These are phyloP conservation scores for Heliconius eleuchia DNA, from an alignment of 1,140 invertebrate genomes.

Conservation along the genomic window DNA sequence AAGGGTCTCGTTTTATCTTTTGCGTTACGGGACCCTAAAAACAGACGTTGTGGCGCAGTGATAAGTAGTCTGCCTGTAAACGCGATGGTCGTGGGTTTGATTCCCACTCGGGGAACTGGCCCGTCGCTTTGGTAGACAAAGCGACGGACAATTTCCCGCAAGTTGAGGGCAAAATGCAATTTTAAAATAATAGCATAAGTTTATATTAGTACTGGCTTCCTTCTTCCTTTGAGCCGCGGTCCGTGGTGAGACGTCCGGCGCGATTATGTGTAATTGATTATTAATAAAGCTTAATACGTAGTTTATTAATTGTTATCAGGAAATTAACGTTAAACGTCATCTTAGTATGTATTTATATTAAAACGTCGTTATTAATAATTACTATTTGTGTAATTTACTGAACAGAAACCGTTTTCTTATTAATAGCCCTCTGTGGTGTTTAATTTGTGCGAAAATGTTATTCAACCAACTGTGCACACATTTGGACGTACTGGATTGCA, in stretches of 20 bases:
- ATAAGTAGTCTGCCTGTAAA: too few relatives aligned
- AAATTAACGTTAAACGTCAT: neutral
- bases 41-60: too few relatives aligned
- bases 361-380: neutral
- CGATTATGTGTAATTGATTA: neutral
- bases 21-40: too few relatives aligned
- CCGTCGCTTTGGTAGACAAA: too few relatives aligned
- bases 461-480: neutral
- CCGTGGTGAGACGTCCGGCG: neutral
- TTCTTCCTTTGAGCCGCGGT: neutral
- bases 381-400: slow-evolving; percentile 1
- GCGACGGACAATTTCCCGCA: too few relatives aligned
- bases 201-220: neutral
- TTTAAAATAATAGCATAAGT: neutral
- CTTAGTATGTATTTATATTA: neutral
- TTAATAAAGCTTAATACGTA: neutral
- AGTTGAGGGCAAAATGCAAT: neutral
- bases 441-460: neutral
- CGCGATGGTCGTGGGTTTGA: too few relatives aligned
- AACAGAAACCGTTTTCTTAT: neutral
- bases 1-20: too few relatives aligned
- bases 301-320: neutral
- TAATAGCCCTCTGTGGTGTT: neutral
- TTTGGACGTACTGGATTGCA: too few relatives aligned
- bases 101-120: too few relatives aligned